Percentiles rank a stretch among this genome's conserved stretches.
Conservation (phyloP, 2,113 vertebrate genomes). For the Neolamprologus falcicula region DNA sequence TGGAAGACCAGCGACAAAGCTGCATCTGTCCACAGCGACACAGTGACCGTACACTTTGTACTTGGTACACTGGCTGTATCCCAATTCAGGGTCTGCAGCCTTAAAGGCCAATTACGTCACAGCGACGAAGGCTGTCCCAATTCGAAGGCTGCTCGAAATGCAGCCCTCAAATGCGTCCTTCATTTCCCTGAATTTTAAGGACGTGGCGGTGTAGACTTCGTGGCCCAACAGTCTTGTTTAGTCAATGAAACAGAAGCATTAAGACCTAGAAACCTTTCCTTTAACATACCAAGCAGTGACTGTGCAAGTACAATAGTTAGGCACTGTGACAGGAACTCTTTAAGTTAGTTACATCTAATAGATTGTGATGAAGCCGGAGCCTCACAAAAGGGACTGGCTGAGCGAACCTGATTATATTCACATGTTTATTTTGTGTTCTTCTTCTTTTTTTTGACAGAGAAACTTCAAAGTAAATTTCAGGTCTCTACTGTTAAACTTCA, state of each 20-base stretch:
- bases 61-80: too few species aligned
- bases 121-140: too few species aligned
- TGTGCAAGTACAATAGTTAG: background rate
- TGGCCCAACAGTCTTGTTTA: too few species aligned
- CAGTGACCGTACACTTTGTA: background rate
- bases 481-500: background rate
- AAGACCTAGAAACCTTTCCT: background rate
- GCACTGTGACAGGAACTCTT: background rate
- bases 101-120: too few species aligned
- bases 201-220: rapidly evolving
- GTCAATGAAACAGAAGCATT: too few species aligned
- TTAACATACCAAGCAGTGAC: background rate
- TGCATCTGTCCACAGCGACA: background rate
- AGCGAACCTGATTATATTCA: background rate
- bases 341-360: background rate
- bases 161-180: too few species aligned
- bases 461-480: background rate
- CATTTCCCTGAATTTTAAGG: rapidly evolving
- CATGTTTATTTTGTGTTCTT: background rate
- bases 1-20: background rate
- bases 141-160: too few species aligned
- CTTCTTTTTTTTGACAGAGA: background rate
- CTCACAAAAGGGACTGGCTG: rapidly evolving
- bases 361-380: background rate
- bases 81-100: too few species aligned